Evolutionary conservation across 2,797 vertebrate species (phyloP), one percentile per base, ranked within the genome.

Genomic region (Gymnoscopelus braueri): DNA sequence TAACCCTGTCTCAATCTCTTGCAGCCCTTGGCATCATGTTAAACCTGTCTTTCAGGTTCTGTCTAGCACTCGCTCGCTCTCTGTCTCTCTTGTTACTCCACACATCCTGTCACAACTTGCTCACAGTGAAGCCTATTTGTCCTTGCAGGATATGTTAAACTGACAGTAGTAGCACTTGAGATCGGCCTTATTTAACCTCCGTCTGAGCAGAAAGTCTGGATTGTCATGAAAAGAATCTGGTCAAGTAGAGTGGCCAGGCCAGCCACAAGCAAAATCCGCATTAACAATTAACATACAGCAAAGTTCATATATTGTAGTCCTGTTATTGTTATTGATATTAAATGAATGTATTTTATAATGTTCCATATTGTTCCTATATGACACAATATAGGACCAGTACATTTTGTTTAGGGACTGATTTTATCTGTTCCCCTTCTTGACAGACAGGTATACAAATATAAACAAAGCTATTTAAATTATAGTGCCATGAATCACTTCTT

Each of bases 41-140:
- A 8, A 79, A 90, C 91, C 72, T 13, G 92, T 88, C 49, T 0
- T 26, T 80, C 88, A 5, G 67, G 88, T 86, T 88, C 69, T 64
- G 5, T 35, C 32, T 5, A 35, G 5, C 26, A 15, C 49, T 66
- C 62, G 2, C 58, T 67, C 57, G 10, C 53, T 3, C 0, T 0
- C 50, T 52, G 6, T 24, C 12, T 47, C 1, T 9, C 13, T 13
- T 23, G n/a, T 65, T 60, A 13, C 19, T 8, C 9, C 49, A 52
- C 11, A 11, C 4, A 12, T 54, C 59, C 13, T 68, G 75, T 72
- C 63, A 55, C 29, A 57, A 65, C 78, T 67, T 26, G 75, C 66
- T 56, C 51, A 2, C 15, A 23, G 8, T 24, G 47, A 63, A 55
- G 48, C 32, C 12, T 53, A 2, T 47, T 23, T 57, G 13, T 11